Evolutionary conservation across 2,797 vertebrate species (phyloP), one percentile per base, ranked within the genome.

Genomic region (Delichon dasypus): DNA sequence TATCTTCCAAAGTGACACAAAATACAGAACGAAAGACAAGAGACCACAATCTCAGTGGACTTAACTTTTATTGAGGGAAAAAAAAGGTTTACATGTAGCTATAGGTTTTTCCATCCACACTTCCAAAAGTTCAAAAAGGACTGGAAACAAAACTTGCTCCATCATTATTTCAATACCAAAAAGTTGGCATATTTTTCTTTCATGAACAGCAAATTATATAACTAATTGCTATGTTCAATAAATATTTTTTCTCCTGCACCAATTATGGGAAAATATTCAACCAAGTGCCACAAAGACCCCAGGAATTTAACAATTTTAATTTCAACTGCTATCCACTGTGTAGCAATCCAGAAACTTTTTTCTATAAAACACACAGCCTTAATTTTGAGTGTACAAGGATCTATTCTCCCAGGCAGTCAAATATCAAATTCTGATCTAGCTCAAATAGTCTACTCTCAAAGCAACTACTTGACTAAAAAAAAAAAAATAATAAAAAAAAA

Each of bases 1-100:
- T 29, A 8, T 12, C 54, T 13, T 66, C 38, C 85, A 58, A 47
- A 34, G 15, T 23, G 36, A 74, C 11, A 50, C 3, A 30, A 72
- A 74, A 71, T 1, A 7, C 22, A 82, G 34, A 87, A 91, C 6
- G 44, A 16, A 77, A 77, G 42, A 87, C 74, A 82, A 29, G 45
- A 70, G 79, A 64, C 3, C 5, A 2, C 8, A 15, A 17, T 27
- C 36, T 68, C 95, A 89, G 85, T 93, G 95, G 96, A 98, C 97
- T 97, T 96, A 96, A 96, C 86, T 97, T 98, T 98, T 98, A 98
- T 97, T 98, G 91, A 95, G 80, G 95, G 78, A 13, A 48, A 54
- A 53, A 96, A 89, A 71, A 48, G 9, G 36, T 75, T 93, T 94
- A 96, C 90, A 95, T 7, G 17, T 68, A 93, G 48, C 82, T 57